Evolutionary conservation across 2,888 invertebrate species (phyloP), one percentile per base, ranked within the genome.

Genomic region (Nymphalis c-album): DNA sequence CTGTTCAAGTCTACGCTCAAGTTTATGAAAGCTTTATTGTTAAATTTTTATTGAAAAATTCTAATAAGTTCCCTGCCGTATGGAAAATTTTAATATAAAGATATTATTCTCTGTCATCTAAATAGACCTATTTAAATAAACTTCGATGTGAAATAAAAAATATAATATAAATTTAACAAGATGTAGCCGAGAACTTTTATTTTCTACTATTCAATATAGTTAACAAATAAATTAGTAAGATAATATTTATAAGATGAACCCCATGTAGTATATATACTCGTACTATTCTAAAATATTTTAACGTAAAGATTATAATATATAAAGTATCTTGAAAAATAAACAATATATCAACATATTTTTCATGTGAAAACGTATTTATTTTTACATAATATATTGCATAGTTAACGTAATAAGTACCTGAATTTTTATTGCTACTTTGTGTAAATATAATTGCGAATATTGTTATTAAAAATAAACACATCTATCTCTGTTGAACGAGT

Each of bases 1-100:
- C 86, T 82, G 82, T 87, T 89, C 80, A 78, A 85, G 82, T 88
- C 86, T 89, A 88, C 88, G 92, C 91, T 91, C 91, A 91, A 91
- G 81, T 88, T 90, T 87, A 84, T 85, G 84, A 88, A 89, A 83
- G 92, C 91, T 91, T 91, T 90, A 91, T 88, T 90, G 89, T 91
- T 91, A 79, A 83, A 80, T 82, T 87, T 87, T 90, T 86, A 87
- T 88, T 86, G 76, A 86, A 79, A 86, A 81, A 87, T 90, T 91
- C 81, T 90, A 86, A 86, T 91, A 78, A 85, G 85, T 91, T 90
- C 78, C 82, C 83, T 81, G 90, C 87, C 84, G 81, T 86, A 81
- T 86, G 75, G 76, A 85, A 84, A 72, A 81, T 81, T 85, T 80
- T 83, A 84, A 79, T 81, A 71, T 77, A 75, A 83, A 81, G 77